Base-by-base conservation (phyloP, 2,888 invertebrate genomes). In the Drepanosiphum platanoidis region DNA sequence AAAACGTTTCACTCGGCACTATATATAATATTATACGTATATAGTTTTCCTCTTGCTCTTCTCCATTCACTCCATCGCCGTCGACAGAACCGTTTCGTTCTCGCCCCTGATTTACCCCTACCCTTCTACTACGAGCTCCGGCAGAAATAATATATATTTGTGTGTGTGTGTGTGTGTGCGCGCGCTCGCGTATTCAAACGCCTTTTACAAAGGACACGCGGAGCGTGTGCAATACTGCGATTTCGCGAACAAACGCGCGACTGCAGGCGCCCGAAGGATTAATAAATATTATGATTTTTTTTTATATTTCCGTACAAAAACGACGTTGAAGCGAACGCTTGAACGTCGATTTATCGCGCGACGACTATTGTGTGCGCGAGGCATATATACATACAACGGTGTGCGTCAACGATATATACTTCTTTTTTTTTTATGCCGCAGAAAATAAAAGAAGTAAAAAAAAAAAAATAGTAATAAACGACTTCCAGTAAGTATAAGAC, bases 311-410 rank as follows among this genome's bases (percentile, higher is more conserved):
- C 30, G 11, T 30, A 36, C 46, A 39, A 18, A 58, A 71, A 71
- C 30, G 66, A 52, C 81, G 58, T 71, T 39, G 58, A 71, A 68
- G 36, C 58, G 70, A 81, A 68, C 70, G 70, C 32, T 79, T 81
- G 80, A 81, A 71, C 71, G 70, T 58, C 81, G 81, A 71, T 81
- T 81, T 81, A 81, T 58, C 34, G 80, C 66, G 18, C 77, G 30
- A 64, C 64, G 30, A 13, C 30, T 22, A 64, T 78, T 78, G 77
- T 78, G 30, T 42, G n/a, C 15, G 27, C 27, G 61, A 58, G n/a
- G n/a, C n/a, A n/a, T 52, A 74, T 46, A 58, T 27, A 36, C 36
- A 22, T n/a, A 52, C 52, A 22, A 52, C 52, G 52, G 22, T 3
- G 15, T 18, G 18, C 70, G 70, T 71, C 42, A 39, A 27, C 71